A percentile compares a stretch with the other conserved stretches of the same genome.
phyloP scores from a whole-genome alignment of 2,797 vertebrate species.

The Phaenicophaeus curvirostris region DNA sequence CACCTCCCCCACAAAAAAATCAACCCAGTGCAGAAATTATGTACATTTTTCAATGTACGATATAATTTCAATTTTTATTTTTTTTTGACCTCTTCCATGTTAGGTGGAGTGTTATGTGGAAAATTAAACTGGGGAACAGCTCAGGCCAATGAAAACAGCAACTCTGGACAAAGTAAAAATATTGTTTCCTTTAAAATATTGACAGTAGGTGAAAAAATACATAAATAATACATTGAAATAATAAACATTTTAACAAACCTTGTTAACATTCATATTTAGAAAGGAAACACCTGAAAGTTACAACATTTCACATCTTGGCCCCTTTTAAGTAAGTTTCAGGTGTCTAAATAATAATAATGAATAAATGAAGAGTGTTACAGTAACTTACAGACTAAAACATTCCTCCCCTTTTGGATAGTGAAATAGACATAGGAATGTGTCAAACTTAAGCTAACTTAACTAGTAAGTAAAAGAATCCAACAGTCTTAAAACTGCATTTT shows the following conservation, averaged over 20 bases:
- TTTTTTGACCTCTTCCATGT: neutral
- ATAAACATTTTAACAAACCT: neutral
- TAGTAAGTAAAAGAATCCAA: neutral
- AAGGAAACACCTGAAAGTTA: neutral
- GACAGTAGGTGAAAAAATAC: neutral
- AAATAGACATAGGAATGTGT: neutral
- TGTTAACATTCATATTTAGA: neutral
- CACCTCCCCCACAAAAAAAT: too few species aligned
- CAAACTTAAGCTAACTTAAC: neutral
- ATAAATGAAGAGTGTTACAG: neutral
- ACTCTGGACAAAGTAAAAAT: neutral
- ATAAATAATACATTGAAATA: neutral
- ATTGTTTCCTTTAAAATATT: neutral
- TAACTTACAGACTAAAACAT: neutral
- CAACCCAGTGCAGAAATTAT: neutral
- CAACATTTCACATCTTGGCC: neutral
- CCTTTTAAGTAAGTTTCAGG: neutral
- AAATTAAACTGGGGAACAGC: neutral
- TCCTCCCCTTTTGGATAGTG: fast-evolving
- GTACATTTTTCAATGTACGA: neutral
- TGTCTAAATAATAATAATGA: neutral
- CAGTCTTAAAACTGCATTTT: neutral
- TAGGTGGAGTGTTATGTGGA: neutral
- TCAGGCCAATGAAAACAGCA: neutral
- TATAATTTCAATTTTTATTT: neutral